These are phyloP conservation scores for Fringilla coelebs DNA, from an alignment of 2,797 vertebrate genomes.

Conservation along the genomic window DNA sequence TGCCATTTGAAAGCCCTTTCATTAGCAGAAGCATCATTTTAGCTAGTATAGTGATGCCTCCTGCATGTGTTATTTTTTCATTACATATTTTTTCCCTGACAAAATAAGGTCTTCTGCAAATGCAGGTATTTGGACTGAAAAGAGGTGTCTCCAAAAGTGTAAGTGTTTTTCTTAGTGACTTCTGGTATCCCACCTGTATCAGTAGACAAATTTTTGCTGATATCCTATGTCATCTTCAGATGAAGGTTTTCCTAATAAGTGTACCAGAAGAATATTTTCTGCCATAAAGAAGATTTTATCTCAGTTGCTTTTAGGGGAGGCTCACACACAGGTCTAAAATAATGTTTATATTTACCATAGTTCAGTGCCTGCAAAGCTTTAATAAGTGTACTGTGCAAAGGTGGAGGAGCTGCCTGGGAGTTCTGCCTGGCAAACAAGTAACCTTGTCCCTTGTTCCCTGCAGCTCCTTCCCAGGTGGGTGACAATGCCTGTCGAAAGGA, in stretches of 20 bases:
- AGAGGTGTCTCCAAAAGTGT: not conserved
- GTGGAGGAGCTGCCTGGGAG: not conserved
- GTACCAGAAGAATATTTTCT: not conserved
- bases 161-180: not conserved
- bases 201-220: not conserved
- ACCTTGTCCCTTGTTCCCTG: not conserved
- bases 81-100: not conserved
- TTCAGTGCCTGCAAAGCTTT: not conserved
- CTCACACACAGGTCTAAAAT: not conserved
- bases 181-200: not conserved
- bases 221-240: not conserved
- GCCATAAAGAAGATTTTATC: not conserved
- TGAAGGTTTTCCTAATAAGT: not conserved
- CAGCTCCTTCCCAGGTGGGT: slow-evolving; percentile 57
- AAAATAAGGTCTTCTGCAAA: not conserved
- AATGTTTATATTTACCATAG: not conserved
- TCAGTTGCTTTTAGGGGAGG: not conserved
- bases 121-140: not conserved
- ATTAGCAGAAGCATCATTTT: not conserved
- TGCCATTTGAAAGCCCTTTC: not conserved
- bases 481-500: slow-evolving; percentile 96
- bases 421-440: not conserved
- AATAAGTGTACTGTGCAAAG: not conserved
- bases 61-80: not conserved
- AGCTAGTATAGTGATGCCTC: not conserved